Conservation (phyloP, 2,113 vertebrate genomes). For the Hemicordylus capensis region DNA sequence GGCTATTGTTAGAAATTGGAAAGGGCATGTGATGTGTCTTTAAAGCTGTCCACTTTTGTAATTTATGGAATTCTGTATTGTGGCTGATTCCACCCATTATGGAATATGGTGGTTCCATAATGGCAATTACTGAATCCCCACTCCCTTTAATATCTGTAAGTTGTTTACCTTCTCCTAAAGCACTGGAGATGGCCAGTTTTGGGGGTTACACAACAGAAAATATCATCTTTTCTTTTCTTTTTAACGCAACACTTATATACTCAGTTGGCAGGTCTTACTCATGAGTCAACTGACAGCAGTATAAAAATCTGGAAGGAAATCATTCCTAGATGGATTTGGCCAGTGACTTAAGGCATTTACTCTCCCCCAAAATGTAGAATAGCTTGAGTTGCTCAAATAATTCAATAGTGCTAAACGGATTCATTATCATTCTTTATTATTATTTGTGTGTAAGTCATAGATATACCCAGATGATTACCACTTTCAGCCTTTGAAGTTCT, state of each 20-base stretch:
- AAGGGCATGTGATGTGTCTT: conserved; percentile 41
- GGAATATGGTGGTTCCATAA: conserved; percentile 2
- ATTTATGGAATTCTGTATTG: neutral
- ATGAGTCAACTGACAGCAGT: neutral
- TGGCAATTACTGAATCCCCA: conserved; percentile 2
- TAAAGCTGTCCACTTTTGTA: conserved; percentile 13
- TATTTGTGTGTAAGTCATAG: neutral
- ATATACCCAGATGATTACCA: neutral
- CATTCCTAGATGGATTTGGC: neutral
- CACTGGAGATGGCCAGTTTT: neutral
- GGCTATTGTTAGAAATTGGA: conserved; percentile 57
- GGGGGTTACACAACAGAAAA: neutral
- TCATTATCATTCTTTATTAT: neutral
- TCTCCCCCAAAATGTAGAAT: neutral
- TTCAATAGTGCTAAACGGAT: neutral
- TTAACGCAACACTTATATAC: neutral
- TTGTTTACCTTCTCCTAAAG: conserved; percentile 10
- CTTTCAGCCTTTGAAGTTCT: neutral
- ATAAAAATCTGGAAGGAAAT: neutral
- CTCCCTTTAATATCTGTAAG: neutral
- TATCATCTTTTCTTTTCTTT: neutral
- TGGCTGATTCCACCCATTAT: neutral
- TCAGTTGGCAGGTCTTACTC: neutral
- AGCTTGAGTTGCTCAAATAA: neutral
- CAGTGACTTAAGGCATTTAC: neutral